Evolutionary conservation across 2,113 vertebrate species (phyloP), one percentile per base, ranked within the genome.

Genomic region (Cyprinodon variegatus): DNA sequence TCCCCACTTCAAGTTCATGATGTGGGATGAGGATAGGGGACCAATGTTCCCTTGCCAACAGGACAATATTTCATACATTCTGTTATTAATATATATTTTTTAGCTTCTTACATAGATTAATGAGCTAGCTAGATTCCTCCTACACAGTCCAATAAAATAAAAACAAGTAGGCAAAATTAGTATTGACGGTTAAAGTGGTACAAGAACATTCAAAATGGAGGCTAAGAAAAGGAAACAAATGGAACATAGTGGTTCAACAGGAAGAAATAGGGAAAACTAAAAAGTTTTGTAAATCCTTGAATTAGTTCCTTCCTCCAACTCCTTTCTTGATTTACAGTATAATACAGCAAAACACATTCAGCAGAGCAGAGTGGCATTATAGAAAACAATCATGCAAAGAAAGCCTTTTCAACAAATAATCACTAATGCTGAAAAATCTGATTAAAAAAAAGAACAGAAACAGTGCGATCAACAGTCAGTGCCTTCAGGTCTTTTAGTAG

Each of bases 361-460:
- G 74, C 90, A 77, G 88, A 87, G 89, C 93, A 88, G 91, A 88
- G 92, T 79, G 39, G 17, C 80, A 68, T 80, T 88, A 86, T 79
- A 79, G 86, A 93, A 94, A 93, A 94, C 86, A 95, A 93, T 95
- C 96, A 96, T 97, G 97, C 96, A 95, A 94, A 93, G 90, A 87
- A 92, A 93, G 86, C 72, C 86, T 82, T 86, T 91, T 91, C 83
- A 57, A 57, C 50, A 92, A 87, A 87, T 76, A 92, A 86, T 91
- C 93, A 93, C 82, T 82, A 91, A 80, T 88, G 91, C 90, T 69
- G 82, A 82, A 86, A 87, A 86, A 83, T 89, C 77, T 82, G 85
- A 65, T 86, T 73, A 82, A 76, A 89, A 39, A 78, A 29, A 29
- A 29, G 29, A 29, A 29, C 29, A 29, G 29, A 29, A 78, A 82